Percentiles rank a stretch among this genome's conserved stretches.
Evolutionary conservation across 2,797 vertebrate genomes (phyloP).

Genomic region (Basileuterus tristriatus): DNA sequence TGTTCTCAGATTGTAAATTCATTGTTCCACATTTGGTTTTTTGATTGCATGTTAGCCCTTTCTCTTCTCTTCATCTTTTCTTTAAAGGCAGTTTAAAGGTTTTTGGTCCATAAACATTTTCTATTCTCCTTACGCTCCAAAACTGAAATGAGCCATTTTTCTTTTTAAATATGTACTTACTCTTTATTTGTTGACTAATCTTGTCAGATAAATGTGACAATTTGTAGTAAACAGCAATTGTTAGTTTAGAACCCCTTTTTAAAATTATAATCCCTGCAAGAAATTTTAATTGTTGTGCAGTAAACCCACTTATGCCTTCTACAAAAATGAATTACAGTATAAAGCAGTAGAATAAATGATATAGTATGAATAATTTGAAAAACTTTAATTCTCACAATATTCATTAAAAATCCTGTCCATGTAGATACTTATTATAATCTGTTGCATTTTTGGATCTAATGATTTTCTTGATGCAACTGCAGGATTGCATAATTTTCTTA

Average conservation of each 20-base stretch:
- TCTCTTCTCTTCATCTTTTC: neutral
- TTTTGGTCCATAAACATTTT: neutral
- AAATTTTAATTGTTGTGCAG: neutral
- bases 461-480: neutral
- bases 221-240: neutral
- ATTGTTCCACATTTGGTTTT: neutral
- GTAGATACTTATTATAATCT: neutral
- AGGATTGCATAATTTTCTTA: neutral
- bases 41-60: neutral
- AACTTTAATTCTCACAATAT: neutral
- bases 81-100: neutral
- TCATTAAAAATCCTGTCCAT: neutral
- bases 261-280: neutral
- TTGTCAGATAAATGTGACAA: neutral
- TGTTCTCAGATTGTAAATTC: neutral
- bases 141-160: accelerated
- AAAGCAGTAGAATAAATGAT: neutral
- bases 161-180: neutral
- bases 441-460: neutral
- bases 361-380: neutral
- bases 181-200: neutral
- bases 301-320: neutral
- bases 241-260: neutral
- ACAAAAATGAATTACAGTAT: neutral
- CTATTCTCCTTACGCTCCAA: neutral